Base-by-base conservation (phyloP, 2,797 vertebrate species). In the Mormyrops boulengeri region DNA sequence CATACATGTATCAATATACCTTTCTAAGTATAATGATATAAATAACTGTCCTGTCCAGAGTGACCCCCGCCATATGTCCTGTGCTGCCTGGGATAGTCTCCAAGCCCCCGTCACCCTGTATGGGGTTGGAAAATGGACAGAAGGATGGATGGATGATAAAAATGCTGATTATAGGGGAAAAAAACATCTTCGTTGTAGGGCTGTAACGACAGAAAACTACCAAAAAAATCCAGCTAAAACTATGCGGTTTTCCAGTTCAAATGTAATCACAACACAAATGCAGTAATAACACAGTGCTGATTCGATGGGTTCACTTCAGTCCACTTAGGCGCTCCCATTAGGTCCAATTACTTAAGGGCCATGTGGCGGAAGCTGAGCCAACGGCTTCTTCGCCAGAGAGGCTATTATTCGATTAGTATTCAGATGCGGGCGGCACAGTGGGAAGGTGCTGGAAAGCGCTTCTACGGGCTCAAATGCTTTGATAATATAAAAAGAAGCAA, bases 261-360 rank as follows among this genome's bases (percentile, higher is more conserved):
- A n/a, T 85, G 49, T 50, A 85, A 85, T 85, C 44, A 50, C 47
- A 30, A 26, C 66, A 73, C 66, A 85, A 47, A 41, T 14, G 44
- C 82, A 52, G 44, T 84, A 84, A 49, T 85, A 52, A 85, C 82
- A 85, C n/a, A 11, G 44, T 12, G 11, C 11, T 85, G 82, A 85
- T 49, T 85, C 49, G 9, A 52, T 85, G 82, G 82, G 47, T 85
- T 44, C 77, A 47, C 77, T 52, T 85, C 47, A 85, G 82, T 85
- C 82, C 44, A 52, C 82, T 85, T 26, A 85, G 22, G 22, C 44
- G 19, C 19, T 50, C 47, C 82, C 82, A 49, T 85, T 52, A 85
- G 49, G 44, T 85, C 44, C 49, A 49, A 47, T 52, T 85, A 85
- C 82, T 85, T 85, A 85, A 85, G 49, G 22, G 82, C n/a, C 49